Conservation (phyloP, 2,888 invertebrate species). For the Polietes domitor region DNA sequence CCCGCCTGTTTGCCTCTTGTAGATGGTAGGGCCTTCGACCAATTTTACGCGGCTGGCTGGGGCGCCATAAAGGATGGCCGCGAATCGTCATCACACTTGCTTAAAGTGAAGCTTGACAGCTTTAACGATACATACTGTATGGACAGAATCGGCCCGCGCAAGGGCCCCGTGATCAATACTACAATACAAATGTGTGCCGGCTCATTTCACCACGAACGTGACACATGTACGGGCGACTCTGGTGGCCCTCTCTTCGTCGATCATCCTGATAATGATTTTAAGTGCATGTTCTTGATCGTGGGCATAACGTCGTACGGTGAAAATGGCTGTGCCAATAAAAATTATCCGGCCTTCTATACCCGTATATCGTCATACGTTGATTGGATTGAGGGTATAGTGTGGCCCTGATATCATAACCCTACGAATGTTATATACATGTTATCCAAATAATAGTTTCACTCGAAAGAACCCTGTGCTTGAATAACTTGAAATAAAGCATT, state of each 20-base stretch:
- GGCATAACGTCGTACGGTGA: conserved; percentile 82
- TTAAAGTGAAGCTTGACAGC: conserved; percentile 82
- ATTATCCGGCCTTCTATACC: conserved; percentile 84
- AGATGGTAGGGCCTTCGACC: conserved; percentile 69
- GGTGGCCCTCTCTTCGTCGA: conserved; percentile 84
- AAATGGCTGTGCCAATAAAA: conserved; percentile 78
- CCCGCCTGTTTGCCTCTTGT: conserved; percentile 81
- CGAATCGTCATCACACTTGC: conserved; percentile 78
- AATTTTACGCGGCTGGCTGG: conserved; percentile 81
- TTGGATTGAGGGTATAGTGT: conserved; percentile 67
- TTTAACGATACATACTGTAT: conserved; percentile 80
- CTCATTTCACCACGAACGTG: conserved; percentile 77
- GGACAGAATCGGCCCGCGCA: conserved; percentile 67
- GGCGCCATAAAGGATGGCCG: conserved; percentile 78
- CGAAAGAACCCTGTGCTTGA: too few relatives aligned
- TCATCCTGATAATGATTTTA: conserved; percentile 72
- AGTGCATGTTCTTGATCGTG: conserved; percentile 81
- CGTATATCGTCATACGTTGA: conserved; percentile 78
- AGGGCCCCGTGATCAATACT: conserved; percentile 75
- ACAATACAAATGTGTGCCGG: conserved; percentile 83
- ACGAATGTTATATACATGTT: too few relatives aligned
- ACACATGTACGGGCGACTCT: conserved; percentile 85
- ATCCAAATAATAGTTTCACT: too few relatives aligned
- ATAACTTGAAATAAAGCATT: too few relatives aligned
- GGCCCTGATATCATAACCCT: too few relatives aligned